A percentile compares a stretch with the other conserved stretches of the same genome.
Evolutionary conservation across 2,113 vertebrate genomes (phyloP).

Genomic region (Malaclemys terrapin): DNA sequence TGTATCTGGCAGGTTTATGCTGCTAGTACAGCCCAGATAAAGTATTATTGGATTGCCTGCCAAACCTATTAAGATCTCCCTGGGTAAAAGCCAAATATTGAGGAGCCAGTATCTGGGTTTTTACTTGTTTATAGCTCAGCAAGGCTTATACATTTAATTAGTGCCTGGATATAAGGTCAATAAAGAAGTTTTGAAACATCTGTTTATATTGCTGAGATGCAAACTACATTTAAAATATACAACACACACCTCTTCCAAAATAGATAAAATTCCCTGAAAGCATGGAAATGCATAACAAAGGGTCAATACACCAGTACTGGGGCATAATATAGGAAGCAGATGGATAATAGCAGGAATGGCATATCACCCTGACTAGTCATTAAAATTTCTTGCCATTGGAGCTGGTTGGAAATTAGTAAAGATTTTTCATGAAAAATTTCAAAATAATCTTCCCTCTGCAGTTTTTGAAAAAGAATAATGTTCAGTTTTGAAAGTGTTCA

Average conservation of each 20-base stretch:
- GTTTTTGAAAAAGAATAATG: neutral
- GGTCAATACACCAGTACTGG: neutral
- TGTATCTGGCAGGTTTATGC: neutral
- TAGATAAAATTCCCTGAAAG: neutral
- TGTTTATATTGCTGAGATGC: neutral
- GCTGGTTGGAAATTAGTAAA: neutral
- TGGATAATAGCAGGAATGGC: neutral
- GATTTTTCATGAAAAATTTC: neutral
- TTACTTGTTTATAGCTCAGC: neutral
- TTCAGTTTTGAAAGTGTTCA: neutral
- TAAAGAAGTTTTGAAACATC: neutral
- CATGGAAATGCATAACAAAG: rapidly evolving
- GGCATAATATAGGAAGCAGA: neutral
- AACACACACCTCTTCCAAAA: neutral
- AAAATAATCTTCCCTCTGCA: neutral
- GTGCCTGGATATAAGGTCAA: neutral
- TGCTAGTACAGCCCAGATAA: neutral
- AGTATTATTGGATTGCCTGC: neutral
- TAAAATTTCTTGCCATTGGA: neutral
- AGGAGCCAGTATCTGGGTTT: neutral
- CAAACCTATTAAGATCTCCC: neutral
- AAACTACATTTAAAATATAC: neutral
- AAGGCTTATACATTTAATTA: neutral
- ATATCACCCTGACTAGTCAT: neutral
- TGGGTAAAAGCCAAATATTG: neutral